Evolutionary conservation across 2,888 invertebrate genomes (phyloP).

Genomic region (Drosophila meridionalis): DNA sequence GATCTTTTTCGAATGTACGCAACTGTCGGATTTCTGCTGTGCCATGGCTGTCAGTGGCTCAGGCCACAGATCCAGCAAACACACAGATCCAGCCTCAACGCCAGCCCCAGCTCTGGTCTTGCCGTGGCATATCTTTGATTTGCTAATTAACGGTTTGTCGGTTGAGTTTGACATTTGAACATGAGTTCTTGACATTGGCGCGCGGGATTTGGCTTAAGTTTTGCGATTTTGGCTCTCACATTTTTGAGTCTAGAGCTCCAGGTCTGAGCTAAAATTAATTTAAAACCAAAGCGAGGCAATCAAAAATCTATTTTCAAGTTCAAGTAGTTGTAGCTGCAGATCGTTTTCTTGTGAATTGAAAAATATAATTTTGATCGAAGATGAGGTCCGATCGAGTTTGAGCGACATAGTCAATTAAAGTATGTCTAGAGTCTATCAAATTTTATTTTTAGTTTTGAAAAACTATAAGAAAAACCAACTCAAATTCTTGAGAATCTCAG

Average conservation of each 20-base stretch:
- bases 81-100: neutral
- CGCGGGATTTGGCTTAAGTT: conserved; percentile 49
- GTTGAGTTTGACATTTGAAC: conserved; percentile 83
- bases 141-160: conserved; percentile 84
- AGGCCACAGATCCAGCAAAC: neutral
- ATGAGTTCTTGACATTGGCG: conserved; percentile 82
- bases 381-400: neutral
- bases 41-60: conserved; percentile 63
- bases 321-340: neutral
- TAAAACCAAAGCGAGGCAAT: conserved; percentile 15
- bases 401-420: neutral
- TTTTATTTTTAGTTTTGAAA: neutral
- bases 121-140: conserved; percentile 79
- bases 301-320: conserved; percentile 15
- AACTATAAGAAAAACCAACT: no score
- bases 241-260: neutral
- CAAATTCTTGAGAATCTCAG: neutral
- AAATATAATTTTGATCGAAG: neutral
- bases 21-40: conserved; percentile 71
- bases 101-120: conserved; percentile 30
- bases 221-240: conserved; percentile 13
- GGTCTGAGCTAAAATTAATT: neutral
- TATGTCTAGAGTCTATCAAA: neutral
- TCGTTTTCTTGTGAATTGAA: neutral
- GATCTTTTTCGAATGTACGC: conserved; percentile 80